Evolutionary conservation across 2,113 vertebrate genomes (phyloP).

Genomic region (Varanus komodoensis): DNA sequence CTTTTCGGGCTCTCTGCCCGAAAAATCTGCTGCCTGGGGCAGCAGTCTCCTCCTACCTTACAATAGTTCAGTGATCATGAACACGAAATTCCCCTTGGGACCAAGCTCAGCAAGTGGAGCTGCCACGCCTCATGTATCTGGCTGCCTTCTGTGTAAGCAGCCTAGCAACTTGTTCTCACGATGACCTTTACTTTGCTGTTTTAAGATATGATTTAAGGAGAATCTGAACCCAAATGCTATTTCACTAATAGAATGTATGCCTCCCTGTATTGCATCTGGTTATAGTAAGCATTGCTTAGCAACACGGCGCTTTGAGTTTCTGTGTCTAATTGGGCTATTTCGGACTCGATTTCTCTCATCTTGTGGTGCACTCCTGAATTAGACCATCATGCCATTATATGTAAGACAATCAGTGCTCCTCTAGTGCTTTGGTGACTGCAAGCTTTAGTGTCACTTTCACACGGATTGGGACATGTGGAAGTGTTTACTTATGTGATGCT

Average conservation of each 20-base stretch:
- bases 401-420: not conserved
- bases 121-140: not conserved
- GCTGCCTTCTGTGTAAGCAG: slow-evolving; percentile 1
- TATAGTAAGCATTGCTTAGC: slow-evolving; percentile 28
- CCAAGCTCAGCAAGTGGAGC: not conserved
- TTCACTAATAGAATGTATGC: slow-evolving; percentile 21
- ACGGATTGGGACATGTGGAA: not conserved
- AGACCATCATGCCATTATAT: not conserved
- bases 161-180: not conserved
- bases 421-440: not conserved
- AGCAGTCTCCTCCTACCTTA: not conserved
- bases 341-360: not conserved
- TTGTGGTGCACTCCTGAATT: not conserved
- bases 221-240: slow-evolving; percentile 9
- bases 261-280: not conserved
- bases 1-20: too few relatives aligned
- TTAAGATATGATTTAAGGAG: slow-evolving; percentile 21
- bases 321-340: not conserved
- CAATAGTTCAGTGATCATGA: too few relatives aligned
- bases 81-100: not conserved
- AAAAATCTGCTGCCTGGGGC: not conserved
- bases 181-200: not conserved
- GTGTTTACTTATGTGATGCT: not conserved
- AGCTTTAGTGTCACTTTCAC: not conserved
- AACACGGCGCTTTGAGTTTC: slow-evolving; percentile 25